Percentiles rank a stretch among this genome's conserved stretches.
Evolutionary conservation across 2,113 vertebrate genomes (phyloP).

Genomic region (Peromyscus leucopus): DNA sequence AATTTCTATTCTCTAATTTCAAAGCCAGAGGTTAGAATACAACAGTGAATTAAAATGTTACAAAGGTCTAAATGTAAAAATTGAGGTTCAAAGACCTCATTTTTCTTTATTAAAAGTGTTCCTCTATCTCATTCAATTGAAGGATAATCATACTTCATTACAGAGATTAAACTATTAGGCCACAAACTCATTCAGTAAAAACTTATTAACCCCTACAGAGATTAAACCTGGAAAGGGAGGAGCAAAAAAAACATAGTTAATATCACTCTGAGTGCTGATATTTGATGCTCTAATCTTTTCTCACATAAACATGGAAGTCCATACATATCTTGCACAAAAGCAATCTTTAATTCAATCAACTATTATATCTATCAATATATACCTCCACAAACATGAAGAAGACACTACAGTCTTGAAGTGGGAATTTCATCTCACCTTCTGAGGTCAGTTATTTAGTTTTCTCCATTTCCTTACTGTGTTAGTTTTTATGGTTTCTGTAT

Average conservation of each 20-base stretch:
- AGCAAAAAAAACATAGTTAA: background rate
- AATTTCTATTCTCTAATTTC: slow-evolving; percentile 82
- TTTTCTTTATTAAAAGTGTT: slow-evolving; percentile 77
- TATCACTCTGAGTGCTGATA: background rate
- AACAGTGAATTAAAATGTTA: slow-evolving; percentile 82
- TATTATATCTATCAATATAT: background rate
- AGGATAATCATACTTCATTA: slow-evolving; percentile 77
- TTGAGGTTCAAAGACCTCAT: slow-evolving; percentile 87
- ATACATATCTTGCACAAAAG: background rate
- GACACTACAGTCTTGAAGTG: accelerated
- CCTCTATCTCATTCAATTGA: slow-evolving; percentile 78
- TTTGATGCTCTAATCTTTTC: background rate
- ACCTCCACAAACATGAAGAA: background rate
- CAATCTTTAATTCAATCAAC: background rate
- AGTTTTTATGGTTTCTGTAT: background rate
- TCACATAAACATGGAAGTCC: background rate
- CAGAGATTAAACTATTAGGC: slow-evolving; percentile 80
- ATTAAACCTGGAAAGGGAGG: slow-evolving; percentile 21
- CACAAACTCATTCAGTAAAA: slow-evolving; percentile 71
- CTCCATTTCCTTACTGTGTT: background rate
- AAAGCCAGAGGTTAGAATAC: slow-evolving; percentile 86
- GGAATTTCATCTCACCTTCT: accelerated
- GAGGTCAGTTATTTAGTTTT: accelerated
- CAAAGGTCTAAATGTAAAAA: slow-evolving; percentile 84
- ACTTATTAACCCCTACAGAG: slow-evolving; percentile 61